Evolutionary conservation across 2,113 vertebrate genomes (phyloP).

Genomic region (Apeltes quadracus): DNA sequence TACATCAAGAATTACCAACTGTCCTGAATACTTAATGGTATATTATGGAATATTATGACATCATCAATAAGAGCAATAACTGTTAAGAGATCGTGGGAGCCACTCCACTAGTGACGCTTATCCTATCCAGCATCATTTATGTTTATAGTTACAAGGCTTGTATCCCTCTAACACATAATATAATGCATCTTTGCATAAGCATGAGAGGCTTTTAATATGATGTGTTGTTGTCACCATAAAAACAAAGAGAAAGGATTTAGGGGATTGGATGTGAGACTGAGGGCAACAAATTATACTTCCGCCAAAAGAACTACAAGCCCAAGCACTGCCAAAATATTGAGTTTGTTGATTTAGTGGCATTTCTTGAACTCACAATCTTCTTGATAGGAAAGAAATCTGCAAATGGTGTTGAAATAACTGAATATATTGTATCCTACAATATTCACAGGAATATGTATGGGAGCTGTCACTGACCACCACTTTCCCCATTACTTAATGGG

Average conservation of each 20-base stretch:
- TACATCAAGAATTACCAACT: constrained; percentile 10
- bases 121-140: constrained; percentile 28
- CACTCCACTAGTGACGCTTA: constrained; percentile 18
- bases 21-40: constrained; percentile 31
- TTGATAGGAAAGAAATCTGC: neutral
- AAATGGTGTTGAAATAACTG: neutral
- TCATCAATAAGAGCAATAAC: constrained; percentile 9
- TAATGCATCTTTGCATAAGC: constrained; percentile 16
- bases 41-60: constrained; percentile 13
- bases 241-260: neutral
- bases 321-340: constrained; percentile 5
- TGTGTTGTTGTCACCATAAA: constrained; percentile 21
- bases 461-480: neutral
- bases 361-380: neutral
- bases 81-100: neutral
- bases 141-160: constrained; percentile 22
- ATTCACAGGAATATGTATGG: neutral
- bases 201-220: constrained; percentile 35
- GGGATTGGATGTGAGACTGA: neutral
- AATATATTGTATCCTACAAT: neutral
- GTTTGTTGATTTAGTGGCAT: neutral
- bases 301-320: neutral
- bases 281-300: constrained; percentile 19
- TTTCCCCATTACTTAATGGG: neutral
- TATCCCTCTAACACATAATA: constrained; percentile 4